Percentiles rank a stretch among this genome's conserved stretches.
Conservation (phyloP, 2,797 vertebrate species). For the Semotilus atromaculatus region DNA sequence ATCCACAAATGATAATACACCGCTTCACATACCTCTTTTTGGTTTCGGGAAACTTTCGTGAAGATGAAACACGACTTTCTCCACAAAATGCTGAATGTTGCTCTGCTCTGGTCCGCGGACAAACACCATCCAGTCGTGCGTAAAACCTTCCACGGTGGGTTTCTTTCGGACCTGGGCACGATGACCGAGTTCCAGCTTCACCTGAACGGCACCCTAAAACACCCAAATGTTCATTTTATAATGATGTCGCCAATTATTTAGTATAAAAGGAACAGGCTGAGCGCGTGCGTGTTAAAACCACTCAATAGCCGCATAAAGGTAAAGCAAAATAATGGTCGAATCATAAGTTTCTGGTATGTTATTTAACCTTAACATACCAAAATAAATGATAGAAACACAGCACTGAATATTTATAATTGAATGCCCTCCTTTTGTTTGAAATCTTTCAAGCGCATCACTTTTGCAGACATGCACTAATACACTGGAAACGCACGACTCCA, state of each 20-base stretch:
- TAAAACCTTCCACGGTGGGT: slow-evolving; percentile 97
- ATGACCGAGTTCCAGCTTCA: slow-evolving; percentile 97
- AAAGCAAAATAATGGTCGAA: neutral
- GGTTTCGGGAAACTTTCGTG: slow-evolving; percentile 98
- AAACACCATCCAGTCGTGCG: slow-evolving; percentile 99
- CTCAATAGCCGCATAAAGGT: neutral
- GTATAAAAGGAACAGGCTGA: neutral
- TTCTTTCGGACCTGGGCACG: slow-evolving; percentile 97
- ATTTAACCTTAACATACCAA: neutral
- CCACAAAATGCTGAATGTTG: slow-evolving; percentile 99
- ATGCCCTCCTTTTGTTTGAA: slow-evolving; percentile 31
- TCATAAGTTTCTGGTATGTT: neutral
- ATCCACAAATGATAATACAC: neutral
- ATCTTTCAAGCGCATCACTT: slow-evolving; percentile 32
- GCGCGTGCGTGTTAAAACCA: neutral
- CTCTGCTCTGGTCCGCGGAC: slow-evolving; percentile 96
- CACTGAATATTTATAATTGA: neutral
- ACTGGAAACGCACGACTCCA: slow-evolving; percentile 46
- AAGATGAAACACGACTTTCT: slow-evolving; percentile 98
- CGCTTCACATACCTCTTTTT: slow-evolving; percentile 88
- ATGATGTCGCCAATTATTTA: neutral
- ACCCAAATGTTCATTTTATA: slow-evolving; percentile 45
- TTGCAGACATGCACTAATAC: slow-evolving; percentile 42
- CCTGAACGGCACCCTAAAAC: slow-evolving; percentile 94
- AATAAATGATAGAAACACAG: neutral